Base-by-base conservation (phyloP, 2,113 vertebrate species). In the Anhinga rufa region DNA sequence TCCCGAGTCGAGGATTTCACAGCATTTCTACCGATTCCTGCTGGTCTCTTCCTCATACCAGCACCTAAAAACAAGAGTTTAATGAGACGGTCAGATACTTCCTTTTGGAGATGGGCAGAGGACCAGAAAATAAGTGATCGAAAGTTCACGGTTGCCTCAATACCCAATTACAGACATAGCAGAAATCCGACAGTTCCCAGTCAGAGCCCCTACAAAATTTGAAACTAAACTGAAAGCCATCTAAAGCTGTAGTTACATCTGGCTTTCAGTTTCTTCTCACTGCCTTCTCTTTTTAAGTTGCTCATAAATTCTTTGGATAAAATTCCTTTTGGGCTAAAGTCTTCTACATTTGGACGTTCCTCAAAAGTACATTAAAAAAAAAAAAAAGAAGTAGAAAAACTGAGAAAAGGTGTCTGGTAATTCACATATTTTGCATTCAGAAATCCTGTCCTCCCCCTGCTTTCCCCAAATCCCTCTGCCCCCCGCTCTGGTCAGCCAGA, bases 241-340 rank as follows among this genome's bases (percentile, higher is more conserved):
- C 75, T 38, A 57, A 74, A 62, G 44, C 71, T 71, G 82, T 15
- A 75, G 66, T 66, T 95, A 87, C 92, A 94, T 96, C 93, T 96
- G 94, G 95, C 93, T 93, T 94, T 93, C 82, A 36, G 81, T 95
- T 97, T 88, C 92, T 95, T 44, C 92, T 91, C 69, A 3, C 79
- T 95, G 91, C 95, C 87, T 90, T 66, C 82, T 90, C 95, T 85
- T 92, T 92, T 97, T 69, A 97, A 95, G 86, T 94, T 38, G 90
- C 94, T 97, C 92, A 84, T 95, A 97, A 96, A 97, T 96, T 90
- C 91, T 86, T 92, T 55, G 92, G 94, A 92, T 88, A 72, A 75
- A 88, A 92, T 84, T 94, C 94, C 96, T 95, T 49, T 88, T 25
- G 85, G 90, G 91, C 85, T 84, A 42, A 84, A 88, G 71, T 60